Evolutionary conservation across 2,888 invertebrate species (phyloP).

Genomic region (Mesorhabditis belari): DNA sequence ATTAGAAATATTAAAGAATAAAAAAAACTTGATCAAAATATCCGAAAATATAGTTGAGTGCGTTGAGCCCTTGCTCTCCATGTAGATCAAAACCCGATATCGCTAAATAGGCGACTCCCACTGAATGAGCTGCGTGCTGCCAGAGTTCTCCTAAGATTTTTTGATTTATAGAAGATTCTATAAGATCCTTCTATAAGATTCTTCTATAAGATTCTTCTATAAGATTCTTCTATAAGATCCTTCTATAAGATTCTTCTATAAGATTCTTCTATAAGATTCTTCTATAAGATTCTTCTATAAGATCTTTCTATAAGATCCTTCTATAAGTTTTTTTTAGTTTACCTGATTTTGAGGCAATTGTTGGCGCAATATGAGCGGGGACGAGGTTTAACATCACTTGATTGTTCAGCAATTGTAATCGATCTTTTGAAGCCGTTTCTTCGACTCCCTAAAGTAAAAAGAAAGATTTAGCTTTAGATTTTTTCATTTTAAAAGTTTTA

Average conservation of each 20-base stretch:
- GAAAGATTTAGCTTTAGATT: not conserved
- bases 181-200: not conserved
- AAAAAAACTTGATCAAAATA: constrained; percentile 28
- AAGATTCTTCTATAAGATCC: not conserved
- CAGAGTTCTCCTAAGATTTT: not conserved
- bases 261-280: not conserved
- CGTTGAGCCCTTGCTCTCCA: constrained; percentile 33
- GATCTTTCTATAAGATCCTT: not conserved
- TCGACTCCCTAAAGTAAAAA: constrained; percentile 10
- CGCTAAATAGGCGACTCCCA: constrained; percentile 35
- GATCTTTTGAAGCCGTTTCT: constrained; percentile 21
- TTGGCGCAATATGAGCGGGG: constrained; percentile 44
- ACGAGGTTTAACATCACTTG: constrained; percentile 44
- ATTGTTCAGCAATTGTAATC: constrained; percentile 27
- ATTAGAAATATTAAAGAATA: not conserved
- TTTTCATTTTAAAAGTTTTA: constrained; percentile 2
- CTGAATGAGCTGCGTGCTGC: constrained; percentile 13
- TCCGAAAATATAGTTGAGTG: constrained; percentile 33
- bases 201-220: too few species aligned
- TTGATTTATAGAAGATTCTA: too few species aligned
- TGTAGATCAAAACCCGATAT: constrained; percentile 29
- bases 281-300: not conserved
- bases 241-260: not conserved
- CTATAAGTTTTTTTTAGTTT: constrained; percentile 3
- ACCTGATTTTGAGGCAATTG: constrained; percentile 20